These are phyloP conservation scores for Meleagris gallopavo DNA, from an alignment of 2,113 vertebrate genomes.

Conservation along the genomic window DNA sequence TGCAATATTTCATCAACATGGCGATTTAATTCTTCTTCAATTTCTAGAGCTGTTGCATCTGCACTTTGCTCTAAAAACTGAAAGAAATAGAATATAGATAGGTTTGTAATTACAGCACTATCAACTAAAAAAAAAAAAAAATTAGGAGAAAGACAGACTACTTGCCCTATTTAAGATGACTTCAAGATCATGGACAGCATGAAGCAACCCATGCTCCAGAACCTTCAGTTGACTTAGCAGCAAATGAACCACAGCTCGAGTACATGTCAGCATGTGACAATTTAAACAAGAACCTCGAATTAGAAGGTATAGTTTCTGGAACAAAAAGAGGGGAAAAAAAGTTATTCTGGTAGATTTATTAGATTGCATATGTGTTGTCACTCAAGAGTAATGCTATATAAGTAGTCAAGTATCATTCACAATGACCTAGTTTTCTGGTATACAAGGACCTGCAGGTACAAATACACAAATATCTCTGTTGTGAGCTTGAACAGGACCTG, in stretches of 20 bases:
- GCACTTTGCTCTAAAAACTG: conserved; percentile 86
- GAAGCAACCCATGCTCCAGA: conserved; percentile 85
- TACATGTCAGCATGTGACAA: conserved; percentile 88
- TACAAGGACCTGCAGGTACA: not conserved
- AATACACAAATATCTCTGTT: not conserved
- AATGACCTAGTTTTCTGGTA: not conserved
- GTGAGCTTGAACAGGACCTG: not conserved
- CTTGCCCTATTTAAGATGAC: conserved; percentile 83
- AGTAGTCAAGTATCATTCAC: not conserved
- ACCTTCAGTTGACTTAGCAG: conserved; percentile 88
- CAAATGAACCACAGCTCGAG: conserved; percentile 86
- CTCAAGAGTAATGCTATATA: not conserved
- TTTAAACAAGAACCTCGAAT: conserved; percentile 90
- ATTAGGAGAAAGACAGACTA: not conserved
- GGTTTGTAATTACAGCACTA: not conserved
- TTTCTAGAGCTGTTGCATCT: conserved; percentile 81
- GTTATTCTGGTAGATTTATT: not conserved
- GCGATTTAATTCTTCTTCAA: conserved; percentile 80
- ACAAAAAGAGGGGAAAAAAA: not conserved
- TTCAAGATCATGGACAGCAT: conserved; percentile 87
- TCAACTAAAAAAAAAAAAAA: too few relatives aligned
- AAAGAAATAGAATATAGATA: not conserved
- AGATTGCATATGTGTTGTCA: accelerated
- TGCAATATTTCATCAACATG: conserved; percentile 77
- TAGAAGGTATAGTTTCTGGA: conserved; percentile 86